Base-by-base conservation (phyloP, 2,797 vertebrate genomes). In the Anolis apletophallus region DNA sequence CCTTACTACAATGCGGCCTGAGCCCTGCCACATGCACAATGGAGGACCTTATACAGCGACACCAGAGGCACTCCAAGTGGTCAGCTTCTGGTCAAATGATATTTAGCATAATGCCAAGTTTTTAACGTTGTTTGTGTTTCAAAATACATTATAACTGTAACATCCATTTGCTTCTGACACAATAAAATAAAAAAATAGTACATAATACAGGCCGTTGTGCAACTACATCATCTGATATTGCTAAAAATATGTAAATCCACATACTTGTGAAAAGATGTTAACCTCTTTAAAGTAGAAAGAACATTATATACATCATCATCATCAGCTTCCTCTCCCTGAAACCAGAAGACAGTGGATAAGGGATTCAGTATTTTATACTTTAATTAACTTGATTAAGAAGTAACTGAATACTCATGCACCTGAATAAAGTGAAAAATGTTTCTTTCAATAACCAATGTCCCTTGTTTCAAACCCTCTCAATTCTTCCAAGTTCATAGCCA, bases 191-290 rank as follows among this genome's bases (percentile, higher is more conserved):
- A 40, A 2, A 40, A 40, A 40, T 40, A 40, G 40, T 40, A 64
- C 61, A 64, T 64, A 64, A 64, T 64, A 64, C 9, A 17, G 29
- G 3, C 26, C 9, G 11, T 64, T 26, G 61, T 26, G 23, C 23
- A 64, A 64, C 23, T 29, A 36, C 16, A 73, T 54, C 23, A 79
- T 36, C 40, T 79, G 13, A 57, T 0, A 88, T 87, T 84, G 85
- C 75, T 80, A 91, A 83, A 55, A 67, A 34, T 23, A 61, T 32
- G 78, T 68, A 89, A 90, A 89, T 85, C 21, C 34, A 96, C 97
- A 82, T 97, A 99, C 98, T 99, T 99, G 96, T 99, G 99, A 94
- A 99, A 99, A 85, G 98, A 99, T 3, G 99, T 99, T 94, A 99
- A 96, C 91, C 98, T 97, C 94, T 99, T 99, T 61, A 99, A 96